Evolutionary conservation across 2,888 invertebrate genomes (phyloP), one percentile per base, ranked within the genome.

Genomic region (Nomada fucata): DNA sequence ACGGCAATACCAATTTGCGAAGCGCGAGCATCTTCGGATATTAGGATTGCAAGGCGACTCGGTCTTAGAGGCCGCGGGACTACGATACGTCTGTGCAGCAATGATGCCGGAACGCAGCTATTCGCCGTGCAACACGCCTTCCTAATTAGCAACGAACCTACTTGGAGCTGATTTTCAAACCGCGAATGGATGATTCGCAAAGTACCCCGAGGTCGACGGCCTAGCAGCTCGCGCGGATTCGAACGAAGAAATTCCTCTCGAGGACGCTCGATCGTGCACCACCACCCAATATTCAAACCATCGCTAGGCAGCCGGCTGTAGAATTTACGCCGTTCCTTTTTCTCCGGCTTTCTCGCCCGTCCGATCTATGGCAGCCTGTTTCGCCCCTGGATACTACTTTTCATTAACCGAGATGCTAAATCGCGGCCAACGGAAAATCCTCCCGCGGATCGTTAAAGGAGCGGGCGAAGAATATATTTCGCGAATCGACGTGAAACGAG

Each of bases 111-210:
- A 36, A 29, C 77, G 68, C 72, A 78, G 64, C 64, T 29, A 53
- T 68, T 68, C 68, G 55, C 23, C 67, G 44, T 59, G 61, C 23
- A 57, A 59, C 44, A 59, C 64, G 61, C 64, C 79, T 82, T 79
- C 86, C 87, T 88, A 88, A 88, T 88, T 88, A 88, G 82, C 82
- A 75, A 64, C 79, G 77, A 72, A 70, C 53, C 84, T 86, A 83
- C 86, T 86, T 77, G 76, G 77, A 73, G 79, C 53, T 74, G 15
- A 71, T 70, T 65, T 73, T 71, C 70, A 75, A 89, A 83, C 87
- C 83, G 84, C 86, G 88, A 90, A 88, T 89, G 88, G 79, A 88
- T 86, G 89, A 87, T 86, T 88, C 76, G 86, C 83, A 77, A 89
- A 89, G 89, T 86, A 84, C 85, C 79, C 83, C 74, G 71, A 86